Conservation (phyloP, 2,888 invertebrate genomes). For the Lissocephala sabroskyi region DNA sequence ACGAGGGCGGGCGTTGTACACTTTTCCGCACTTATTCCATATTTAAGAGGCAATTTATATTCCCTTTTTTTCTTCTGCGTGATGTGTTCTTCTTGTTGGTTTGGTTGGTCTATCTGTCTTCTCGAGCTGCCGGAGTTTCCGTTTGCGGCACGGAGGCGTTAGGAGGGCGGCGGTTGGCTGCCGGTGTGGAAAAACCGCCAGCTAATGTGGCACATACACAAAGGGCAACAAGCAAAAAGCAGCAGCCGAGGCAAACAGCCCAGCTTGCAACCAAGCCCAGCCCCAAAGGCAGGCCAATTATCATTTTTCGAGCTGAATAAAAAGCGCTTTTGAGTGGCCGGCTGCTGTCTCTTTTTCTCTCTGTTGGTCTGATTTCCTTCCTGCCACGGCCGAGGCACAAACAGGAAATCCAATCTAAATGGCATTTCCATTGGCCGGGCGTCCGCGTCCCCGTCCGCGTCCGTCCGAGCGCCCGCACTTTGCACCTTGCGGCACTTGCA, state of each 20-base stretch:
- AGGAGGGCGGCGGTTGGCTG: too few species aligned
- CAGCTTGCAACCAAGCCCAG: too few species aligned
- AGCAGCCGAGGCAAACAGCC: too few species aligned
- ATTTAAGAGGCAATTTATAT: constrained; percentile 72
- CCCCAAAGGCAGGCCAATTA: too few species aligned
- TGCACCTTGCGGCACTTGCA: constrained; percentile 63
- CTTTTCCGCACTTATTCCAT: constrained; percentile 67
- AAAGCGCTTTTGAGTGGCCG: constrained; percentile 31
- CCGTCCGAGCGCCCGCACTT: constrained; percentile 27
- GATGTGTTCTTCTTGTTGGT: constrained; percentile 14
- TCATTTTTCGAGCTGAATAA: constrained; percentile 58
- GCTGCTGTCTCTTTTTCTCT: neutral
- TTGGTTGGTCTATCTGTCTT: constrained; percentile 23
- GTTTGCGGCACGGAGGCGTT: constrained; percentile 39
- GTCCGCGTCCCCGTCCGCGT: neutral
- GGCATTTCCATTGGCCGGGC: constrained; percentile 47
- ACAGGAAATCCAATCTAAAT: constrained; percentile 43
- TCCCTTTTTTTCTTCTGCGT: constrained; percentile 63
- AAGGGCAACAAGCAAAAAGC: constrained; percentile 9
- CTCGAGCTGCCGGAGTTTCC: constrained; percentile 51
- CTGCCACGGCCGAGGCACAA: too few species aligned
- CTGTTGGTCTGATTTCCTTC: too few species aligned
- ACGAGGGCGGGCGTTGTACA: constrained; percentile 37
- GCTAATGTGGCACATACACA: too few species aligned
- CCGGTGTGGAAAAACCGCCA: too few species aligned